Evolutionary conservation across 1,140 invertebrate species (phyloP), one percentile per base, ranked within the genome.

Genomic region (Drosophila parabipectinata): DNA sequence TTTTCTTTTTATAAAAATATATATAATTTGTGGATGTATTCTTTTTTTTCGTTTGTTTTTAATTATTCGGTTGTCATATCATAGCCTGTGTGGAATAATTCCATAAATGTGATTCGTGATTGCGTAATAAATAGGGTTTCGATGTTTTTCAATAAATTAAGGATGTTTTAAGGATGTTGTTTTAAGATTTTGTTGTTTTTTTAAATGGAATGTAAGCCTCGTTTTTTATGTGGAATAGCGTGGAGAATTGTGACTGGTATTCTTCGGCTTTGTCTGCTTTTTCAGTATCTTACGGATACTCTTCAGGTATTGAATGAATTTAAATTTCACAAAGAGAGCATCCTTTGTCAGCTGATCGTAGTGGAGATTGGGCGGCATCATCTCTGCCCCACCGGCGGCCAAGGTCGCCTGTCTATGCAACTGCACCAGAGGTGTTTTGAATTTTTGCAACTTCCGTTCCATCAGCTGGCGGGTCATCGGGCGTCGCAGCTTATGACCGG

Each of bases 271-370:
- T 66, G 47, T 10, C 75, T 69, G 2, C 24, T 26, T 8, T 41
- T 37, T 26, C 18, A 87, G 39, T 28, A 79, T 48, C 39, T 75
- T 48, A 1, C 66, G 73, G 5, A 79, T 21, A 1, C 71, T 58
- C 50, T 57, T 76, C 21, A 87, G 18, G 15, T 83, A 87, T 58
- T 75, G 14, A 0, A 83, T 15, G 6, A 79, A 88, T 18, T 77
- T 48, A 9, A 56, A 52, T 9, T 87, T 88, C 8, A 76, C 47
- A 8, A 87, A 88, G 1, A 67, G 24, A 1, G 62, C 60, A 15
- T 87, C 83, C 15, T 53, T 4, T 0, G 24, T 5, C 18, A 76
- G 48, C 14, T 63, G 12, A 4, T 58, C 45, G 30, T 44, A 57
- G 10, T 37, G 26, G 0, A 21, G 50, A 34, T 0, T 37, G 12